These are phyloP conservation scores for Platichthys flesus DNA, from an alignment of 2,113 vertebrate genomes.

Conservation along the genomic window DNA sequence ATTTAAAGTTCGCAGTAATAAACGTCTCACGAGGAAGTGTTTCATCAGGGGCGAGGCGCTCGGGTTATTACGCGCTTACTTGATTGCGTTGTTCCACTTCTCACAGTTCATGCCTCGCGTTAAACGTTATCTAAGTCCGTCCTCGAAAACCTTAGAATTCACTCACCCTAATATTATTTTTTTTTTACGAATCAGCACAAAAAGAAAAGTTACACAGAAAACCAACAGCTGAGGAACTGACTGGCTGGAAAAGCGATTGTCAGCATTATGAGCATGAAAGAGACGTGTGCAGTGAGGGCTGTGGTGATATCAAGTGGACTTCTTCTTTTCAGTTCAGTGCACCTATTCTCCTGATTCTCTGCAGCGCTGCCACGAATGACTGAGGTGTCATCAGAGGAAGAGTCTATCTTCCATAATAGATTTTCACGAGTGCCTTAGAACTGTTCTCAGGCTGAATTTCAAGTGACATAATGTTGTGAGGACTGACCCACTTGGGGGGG, in stretches of 20 bases:
- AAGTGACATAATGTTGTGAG: constrained; percentile 38
- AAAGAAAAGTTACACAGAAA: constrained; percentile 7
- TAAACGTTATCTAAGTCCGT: constrained; percentile 45
- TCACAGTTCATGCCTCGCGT: constrained; percentile 58
- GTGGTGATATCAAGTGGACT: background rate
- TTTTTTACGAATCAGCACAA: constrained; percentile 26
- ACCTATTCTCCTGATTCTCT: background rate
- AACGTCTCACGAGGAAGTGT: constrained; percentile 65
- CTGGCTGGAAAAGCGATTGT: constrained; percentile 5
- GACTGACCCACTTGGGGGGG: constrained; percentile 11
- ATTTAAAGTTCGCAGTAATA: constrained; percentile 70
- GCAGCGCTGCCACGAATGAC: constrained; percentile 18
- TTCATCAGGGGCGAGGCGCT: constrained; percentile 57
- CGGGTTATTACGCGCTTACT: constrained; percentile 60
- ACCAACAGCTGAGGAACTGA: constrained; percentile 10
- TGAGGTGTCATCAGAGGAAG: constrained; percentile 43
- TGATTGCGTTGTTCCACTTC: constrained; percentile 70
- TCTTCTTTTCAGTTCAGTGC: background rate
- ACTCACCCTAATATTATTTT: constrained; percentile 1
- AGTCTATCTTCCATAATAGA: constrained; percentile 35
- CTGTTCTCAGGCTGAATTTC: constrained; percentile 44
- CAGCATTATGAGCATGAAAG: constrained; percentile 20
- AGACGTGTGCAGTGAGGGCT: constrained; percentile 6
- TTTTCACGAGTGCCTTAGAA: constrained; percentile 27
- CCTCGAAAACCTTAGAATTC: constrained; percentile 34